These are phyloP conservation scores for Alentia gelatinosa DNA, from an alignment of 2,888 invertebrate species.

Conservation along the genomic window DNA sequence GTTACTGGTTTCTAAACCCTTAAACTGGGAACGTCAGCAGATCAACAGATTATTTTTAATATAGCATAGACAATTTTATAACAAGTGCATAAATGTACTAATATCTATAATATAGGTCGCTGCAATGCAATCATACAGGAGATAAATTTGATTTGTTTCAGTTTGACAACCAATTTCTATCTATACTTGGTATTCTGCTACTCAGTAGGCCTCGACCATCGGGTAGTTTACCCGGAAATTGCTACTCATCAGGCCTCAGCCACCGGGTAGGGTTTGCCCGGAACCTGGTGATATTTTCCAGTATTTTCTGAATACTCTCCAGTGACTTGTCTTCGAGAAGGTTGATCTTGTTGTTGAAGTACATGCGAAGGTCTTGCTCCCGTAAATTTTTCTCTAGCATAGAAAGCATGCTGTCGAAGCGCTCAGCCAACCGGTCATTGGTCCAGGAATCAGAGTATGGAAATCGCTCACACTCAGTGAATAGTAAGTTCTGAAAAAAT, in stretches of 20 bases:
- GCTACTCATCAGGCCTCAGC: background rate
- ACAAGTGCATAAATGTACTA: no score
- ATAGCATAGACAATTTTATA: no score
- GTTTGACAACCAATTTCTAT: no score
- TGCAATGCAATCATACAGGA: no score
- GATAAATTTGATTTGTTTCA: no score
- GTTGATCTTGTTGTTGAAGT: background rate
- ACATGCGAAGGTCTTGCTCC: background rate
- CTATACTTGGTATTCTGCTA: no score
- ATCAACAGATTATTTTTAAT: no score
- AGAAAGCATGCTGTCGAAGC: background rate
- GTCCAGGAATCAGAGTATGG: background rate
- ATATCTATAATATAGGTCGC: no score
- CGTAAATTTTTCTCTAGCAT: background rate
- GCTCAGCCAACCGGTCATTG: background rate
- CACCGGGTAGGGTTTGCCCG: background rate
- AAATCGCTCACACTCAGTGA: constrained; percentile 40
- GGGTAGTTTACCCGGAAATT: no score
- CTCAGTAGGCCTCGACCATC: no score
- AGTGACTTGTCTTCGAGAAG: background rate
- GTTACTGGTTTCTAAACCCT: no score
- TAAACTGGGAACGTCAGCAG: no score
- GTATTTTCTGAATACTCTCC: background rate
- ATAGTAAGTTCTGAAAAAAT: constrained; percentile 41
- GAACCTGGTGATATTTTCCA: background rate